Evolutionary conservation across 1,140 invertebrate species (phyloP).

Genomic region (Aphelinus certus): DNA sequence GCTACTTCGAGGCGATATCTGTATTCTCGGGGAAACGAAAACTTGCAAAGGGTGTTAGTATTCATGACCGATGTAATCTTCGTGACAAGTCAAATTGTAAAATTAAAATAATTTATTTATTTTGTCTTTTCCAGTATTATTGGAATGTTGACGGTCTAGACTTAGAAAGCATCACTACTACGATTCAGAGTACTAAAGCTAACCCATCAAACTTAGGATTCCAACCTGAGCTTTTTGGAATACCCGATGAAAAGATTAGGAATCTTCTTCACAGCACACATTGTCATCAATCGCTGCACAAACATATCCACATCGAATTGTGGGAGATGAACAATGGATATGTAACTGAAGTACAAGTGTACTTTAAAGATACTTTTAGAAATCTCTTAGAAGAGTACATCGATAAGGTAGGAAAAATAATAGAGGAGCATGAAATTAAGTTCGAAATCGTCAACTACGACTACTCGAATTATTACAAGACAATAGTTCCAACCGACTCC

Average conservation of each 20-base stretch:
- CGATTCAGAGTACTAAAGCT: no score
- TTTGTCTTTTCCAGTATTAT: conserved; percentile 39
- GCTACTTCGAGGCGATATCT: conserved; percentile 38
- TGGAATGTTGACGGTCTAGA: conserved; percentile 42
- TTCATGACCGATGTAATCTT: no score
- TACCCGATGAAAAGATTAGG: conserved; percentile 42
- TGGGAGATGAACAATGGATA: conserved; percentile 19
- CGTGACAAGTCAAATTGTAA: no score
- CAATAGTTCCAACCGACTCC: conserved; percentile 58
- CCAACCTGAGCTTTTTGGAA: not conserved
- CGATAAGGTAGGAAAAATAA: no score
- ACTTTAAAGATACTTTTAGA: not conserved
- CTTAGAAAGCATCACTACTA: not conserved
- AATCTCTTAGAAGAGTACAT: no score
- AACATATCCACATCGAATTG: conserved; percentile 46
- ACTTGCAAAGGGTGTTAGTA: conserved; percentile 24
- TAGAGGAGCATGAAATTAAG: no score
- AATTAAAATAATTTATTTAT: no score
- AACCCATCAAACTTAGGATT: no score
- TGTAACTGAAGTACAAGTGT: conserved; percentile 13
- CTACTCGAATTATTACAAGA: conserved; percentile 44
- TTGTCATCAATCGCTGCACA: conserved; percentile 27
- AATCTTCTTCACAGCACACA: conserved; percentile 35
- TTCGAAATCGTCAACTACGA: no score
- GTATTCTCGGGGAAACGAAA: not conserved